Base-by-base conservation (phyloP, 2,113 vertebrate genomes). In the Gobio gobio region DNA sequence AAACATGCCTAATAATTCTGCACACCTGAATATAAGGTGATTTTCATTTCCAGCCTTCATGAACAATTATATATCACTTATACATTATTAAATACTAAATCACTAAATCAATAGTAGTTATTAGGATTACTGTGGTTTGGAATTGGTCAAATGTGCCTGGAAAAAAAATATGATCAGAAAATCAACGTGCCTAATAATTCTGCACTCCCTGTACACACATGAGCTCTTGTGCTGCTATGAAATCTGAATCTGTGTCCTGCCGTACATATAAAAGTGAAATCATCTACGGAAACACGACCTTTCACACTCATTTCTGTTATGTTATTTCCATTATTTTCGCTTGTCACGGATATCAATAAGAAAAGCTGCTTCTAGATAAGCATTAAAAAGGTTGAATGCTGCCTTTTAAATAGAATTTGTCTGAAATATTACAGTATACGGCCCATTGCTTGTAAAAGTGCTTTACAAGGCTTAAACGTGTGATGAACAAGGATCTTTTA, bases 301-400 rank as follows among this genome's bases (percentile, higher is more conserved):
- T 63, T 47, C 40, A 75, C 45, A 9, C 26, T 24, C 1, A 43
- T 20, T n/a, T 59, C 56, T 16, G 77, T 61, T 40, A 13, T 24
- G 22, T 3, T 0, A 6, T 79, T 79, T 43, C 3, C 33, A 24
- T 61, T 43, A 61, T 61, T 79, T 43, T 5, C 9, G 36, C 36
- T 61, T 61, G 40, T 64, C 3, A 47, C 26, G 58, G 7, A 63
- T 80, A 47, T 64, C n/a, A 45, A 24, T 79, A 61, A 36, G 20
- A 36, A 77, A 77, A 59, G 51, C 33, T 40, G 10, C 20, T 77
- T 45, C 20, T 78, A 78, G 18, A 43, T n/a, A 78, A 59, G 54
- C 77, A 47, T 16, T 9, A 61, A 45, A 78, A 59, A 59, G 76
- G 36, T 33, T 45, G 51, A 33, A 54, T 4, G 4, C 10, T 43